Evolutionary conservation across 2,888 invertebrate species (phyloP).

Genomic region (Chaetogeoica ovagalla): DNA sequence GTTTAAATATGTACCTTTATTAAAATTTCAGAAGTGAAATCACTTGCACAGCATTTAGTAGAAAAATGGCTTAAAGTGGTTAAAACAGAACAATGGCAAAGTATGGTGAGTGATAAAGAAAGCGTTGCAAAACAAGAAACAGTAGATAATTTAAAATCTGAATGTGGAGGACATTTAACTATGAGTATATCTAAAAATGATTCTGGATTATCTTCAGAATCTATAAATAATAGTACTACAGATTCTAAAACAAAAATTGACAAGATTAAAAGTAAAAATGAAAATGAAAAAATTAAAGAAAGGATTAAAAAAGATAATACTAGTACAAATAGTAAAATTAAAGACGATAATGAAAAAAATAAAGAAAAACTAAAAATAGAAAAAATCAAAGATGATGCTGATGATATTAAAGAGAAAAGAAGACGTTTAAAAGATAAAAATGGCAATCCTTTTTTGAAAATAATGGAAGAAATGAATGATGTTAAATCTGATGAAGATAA

Average conservation of each 20-base stretch:
- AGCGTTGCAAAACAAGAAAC: constrained; percentile 28
- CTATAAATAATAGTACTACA: not conserved
- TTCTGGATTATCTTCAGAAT: constrained; percentile 13
- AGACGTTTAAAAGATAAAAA: constrained; percentile 36
- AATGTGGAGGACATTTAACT: not conserved
- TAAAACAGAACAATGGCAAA: constrained; percentile 59
- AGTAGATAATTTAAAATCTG: constrained; percentile 17
- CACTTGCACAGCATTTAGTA: constrained; percentile 37
- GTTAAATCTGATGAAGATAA: constrained; percentile 47
- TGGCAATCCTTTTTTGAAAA: constrained; percentile 49
- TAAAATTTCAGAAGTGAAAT: constrained; percentile 38
- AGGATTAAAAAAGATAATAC: constrained; percentile 49
- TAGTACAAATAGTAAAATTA: constrained; percentile 30
- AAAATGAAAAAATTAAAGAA: constrained; percentile 43
- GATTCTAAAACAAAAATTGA: constrained; percentile 39
- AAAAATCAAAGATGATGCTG: constrained; percentile 43
- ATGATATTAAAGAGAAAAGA: constrained; percentile 34
- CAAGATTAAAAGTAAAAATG: constrained; percentile 39
- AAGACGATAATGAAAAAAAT: constrained; percentile 44
- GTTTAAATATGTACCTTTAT: not conserved
- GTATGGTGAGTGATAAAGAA: constrained; percentile 59
- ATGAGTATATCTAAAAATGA: not conserved
- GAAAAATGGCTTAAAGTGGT: constrained; percentile 53
- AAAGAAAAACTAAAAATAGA: constrained; percentile 44
- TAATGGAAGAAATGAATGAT: constrained; percentile 42